Evolutionary conservation across 2,888 invertebrate genomes (phyloP).

Genomic region (Adelognathus sp.): DNA sequence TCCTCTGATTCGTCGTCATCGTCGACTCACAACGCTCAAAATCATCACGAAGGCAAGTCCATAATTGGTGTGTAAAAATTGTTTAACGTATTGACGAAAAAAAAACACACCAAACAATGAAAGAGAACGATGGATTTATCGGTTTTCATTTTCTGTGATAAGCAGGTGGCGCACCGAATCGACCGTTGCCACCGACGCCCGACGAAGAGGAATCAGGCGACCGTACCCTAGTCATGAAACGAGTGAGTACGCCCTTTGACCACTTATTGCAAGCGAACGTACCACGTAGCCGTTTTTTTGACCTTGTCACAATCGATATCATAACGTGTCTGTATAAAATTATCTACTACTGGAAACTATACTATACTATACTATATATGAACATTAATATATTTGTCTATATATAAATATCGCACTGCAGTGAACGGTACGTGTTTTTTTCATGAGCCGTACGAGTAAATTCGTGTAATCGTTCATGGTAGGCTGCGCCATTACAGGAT

Average conservation of each 20-base stretch:
- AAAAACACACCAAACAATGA: background rate
- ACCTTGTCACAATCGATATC: constrained; percentile 58
- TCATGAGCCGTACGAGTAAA: constrained; percentile 56
- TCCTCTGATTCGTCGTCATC: constrained; percentile 78
- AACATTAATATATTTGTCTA: constrained; percentile 48
- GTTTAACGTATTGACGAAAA: background rate
- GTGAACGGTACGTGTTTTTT: constrained; percentile 57
- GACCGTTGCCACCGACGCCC: constrained; percentile 96
- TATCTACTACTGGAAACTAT: constrained; percentile 12
- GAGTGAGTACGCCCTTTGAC: constrained; percentile 86
- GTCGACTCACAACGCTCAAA: constrained; percentile 78
- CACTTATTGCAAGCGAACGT: constrained; percentile 67
- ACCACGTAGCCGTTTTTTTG: constrained; percentile 56
- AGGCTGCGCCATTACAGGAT: constrained; percentile 59
- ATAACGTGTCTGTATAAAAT: constrained; percentile 3
- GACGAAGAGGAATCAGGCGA: constrained; percentile 95
- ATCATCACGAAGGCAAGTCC: constrained; percentile 79
- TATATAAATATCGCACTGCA: constrained; percentile 61
- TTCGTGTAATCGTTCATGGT: constrained; percentile 62
- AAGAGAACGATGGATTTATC: background rate
- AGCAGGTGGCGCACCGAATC: constrained; percentile 91
- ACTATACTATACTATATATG: constrained; percentile 30
- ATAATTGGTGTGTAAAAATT: background rate
- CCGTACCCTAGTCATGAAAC: constrained; percentile 94
- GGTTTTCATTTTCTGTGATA: background rate